Evolutionary conservation across 2,797 vertebrate species (phyloP).

Genomic region (Cetoscarus ocellatus): DNA sequence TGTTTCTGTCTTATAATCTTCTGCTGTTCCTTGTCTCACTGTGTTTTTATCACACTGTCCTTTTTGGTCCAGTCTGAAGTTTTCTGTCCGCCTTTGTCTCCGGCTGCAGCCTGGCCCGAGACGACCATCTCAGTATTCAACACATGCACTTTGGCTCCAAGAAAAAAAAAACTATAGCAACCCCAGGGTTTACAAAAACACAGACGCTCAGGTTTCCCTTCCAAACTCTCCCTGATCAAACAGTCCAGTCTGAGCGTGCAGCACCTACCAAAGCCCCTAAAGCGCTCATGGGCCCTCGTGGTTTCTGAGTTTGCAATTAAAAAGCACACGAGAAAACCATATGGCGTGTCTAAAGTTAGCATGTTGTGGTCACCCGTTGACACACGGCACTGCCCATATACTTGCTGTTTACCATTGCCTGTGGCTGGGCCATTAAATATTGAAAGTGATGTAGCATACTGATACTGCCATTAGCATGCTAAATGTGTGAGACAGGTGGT

Average conservation of each 20-base stretch:
- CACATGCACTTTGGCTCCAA: slow-evolving; percentile 53
- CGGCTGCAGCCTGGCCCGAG: slow-evolving; percentile 44
- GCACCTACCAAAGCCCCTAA: slow-evolving; percentile 51
- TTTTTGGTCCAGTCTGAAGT: slow-evolving; percentile 44
- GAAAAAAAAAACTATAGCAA: slow-evolving; percentile 65
- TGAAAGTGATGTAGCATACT: slow-evolving; percentile 78
- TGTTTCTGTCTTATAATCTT: slow-evolving; percentile 40
- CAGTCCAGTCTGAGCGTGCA: slow-evolving; percentile 39
- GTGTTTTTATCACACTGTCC: slow-evolving; percentile 29
- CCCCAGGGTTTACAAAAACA: slow-evolving; percentile 51
- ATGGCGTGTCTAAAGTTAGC: slow-evolving; percentile 80
- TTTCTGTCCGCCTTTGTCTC: slow-evolving; percentile 55
- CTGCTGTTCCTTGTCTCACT: slow-evolving; percentile 15
- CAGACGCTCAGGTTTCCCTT: slow-evolving; percentile 41
- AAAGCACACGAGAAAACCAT: slow-evolving; percentile 82
- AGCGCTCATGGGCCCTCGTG: slow-evolving; percentile 40
- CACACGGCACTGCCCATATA: slow-evolving; percentile 62
- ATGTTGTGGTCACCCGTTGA: slow-evolving; percentile 76
- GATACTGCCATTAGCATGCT: slow-evolving; percentile 76
- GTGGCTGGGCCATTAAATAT: slow-evolving; percentile 76
- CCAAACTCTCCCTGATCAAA: slow-evolving; percentile 44
- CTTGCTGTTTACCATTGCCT: slow-evolving; percentile 76
- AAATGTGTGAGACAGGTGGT: slow-evolving; percentile 82
- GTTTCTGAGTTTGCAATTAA: slow-evolving; percentile 70
- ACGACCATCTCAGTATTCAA: slow-evolving; percentile 66